These are phyloP conservation scores for Ciconia nigra DNA, from an alignment of 2,797 vertebrate species.

Conservation along the genomic window DNA sequence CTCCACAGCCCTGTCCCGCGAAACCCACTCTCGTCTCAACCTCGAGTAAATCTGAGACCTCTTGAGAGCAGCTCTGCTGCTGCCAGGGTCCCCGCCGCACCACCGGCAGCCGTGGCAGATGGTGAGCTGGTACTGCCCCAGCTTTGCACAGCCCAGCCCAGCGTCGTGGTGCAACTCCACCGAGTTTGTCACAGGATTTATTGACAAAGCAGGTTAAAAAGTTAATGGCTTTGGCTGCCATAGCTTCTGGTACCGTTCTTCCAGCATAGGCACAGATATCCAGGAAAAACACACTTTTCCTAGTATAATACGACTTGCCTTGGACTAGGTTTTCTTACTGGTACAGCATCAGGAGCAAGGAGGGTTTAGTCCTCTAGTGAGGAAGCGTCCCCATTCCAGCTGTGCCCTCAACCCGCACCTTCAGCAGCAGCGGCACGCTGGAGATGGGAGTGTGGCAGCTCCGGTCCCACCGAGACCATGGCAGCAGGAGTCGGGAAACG, in stretches of 20 bases:
- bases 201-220: neutral
- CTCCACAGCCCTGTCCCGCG: accelerated
- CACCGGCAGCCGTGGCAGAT: neutral
- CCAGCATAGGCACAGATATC: neutral
- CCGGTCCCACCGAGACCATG: neutral
- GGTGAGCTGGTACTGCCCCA: neutral
- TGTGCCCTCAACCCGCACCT: neutral
- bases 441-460: neutral
- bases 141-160: neutral
- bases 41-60: neutral
- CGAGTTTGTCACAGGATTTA: neutral
- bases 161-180: accelerated
- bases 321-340: neutral
- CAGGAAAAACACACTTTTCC: neutral
- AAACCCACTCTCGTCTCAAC: neutral
- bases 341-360: neutral
- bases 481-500: neutral
- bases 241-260: neutral
- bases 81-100: neutral
- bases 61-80: neutral
- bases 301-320: neutral
- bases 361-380: neutral
- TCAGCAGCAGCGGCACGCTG: neutral
- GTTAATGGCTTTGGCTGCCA: neutral
- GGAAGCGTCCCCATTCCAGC: neutral